A percentile compares a stretch with the other conserved stretches of the same genome.
phyloP scores from a whole-genome alignment of 1,140 invertebrate species.

The Coptotermes formosanus region DNA sequence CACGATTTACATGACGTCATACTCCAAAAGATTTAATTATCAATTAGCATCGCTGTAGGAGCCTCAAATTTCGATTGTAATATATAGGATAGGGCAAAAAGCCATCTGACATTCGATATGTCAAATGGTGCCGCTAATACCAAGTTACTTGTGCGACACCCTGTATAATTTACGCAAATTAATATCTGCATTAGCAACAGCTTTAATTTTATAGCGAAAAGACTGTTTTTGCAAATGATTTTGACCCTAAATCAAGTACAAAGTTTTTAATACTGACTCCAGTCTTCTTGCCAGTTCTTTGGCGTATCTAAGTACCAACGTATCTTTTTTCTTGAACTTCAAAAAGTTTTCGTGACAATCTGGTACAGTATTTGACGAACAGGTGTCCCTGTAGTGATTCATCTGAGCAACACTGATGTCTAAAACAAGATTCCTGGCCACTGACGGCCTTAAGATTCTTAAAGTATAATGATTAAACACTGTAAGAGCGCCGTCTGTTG shows the following conservation, averaged over 20 bases:
- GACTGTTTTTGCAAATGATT: too few species aligned
- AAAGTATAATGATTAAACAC: constrained; percentile 76
- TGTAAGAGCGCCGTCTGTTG: constrained; percentile 61
- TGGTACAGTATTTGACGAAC: constrained; percentile 38
- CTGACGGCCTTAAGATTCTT: constrained; percentile 55
- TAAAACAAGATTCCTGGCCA: constrained; percentile 52
- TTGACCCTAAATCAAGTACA: background rate
- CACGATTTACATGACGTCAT: too few species aligned
- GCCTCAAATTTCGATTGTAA: too few species aligned
- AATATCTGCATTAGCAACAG: too few species aligned
- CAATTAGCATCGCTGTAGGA: too few species aligned
- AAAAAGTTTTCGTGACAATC: constrained; percentile 29
- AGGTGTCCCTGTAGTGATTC: constrained; percentile 56
- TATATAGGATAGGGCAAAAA: too few species aligned
- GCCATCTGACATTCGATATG: too few species aligned
- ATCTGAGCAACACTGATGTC: constrained; percentile 54
- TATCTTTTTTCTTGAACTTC: background rate
- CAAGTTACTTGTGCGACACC: too few species aligned
- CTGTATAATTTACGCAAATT: too few species aligned
- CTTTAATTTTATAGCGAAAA: too few species aligned
- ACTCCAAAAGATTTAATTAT: too few species aligned
- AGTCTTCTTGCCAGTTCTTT: constrained; percentile 6
- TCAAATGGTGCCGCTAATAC: too few species aligned
- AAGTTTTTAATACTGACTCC: background rate
- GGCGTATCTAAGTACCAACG: constrained; percentile 7